A percentile compares a stretch with the other conserved stretches of the same genome.
Conservation (phyloP, 2,797 vertebrate genomes). For the Dallia pectoralis region DNA sequence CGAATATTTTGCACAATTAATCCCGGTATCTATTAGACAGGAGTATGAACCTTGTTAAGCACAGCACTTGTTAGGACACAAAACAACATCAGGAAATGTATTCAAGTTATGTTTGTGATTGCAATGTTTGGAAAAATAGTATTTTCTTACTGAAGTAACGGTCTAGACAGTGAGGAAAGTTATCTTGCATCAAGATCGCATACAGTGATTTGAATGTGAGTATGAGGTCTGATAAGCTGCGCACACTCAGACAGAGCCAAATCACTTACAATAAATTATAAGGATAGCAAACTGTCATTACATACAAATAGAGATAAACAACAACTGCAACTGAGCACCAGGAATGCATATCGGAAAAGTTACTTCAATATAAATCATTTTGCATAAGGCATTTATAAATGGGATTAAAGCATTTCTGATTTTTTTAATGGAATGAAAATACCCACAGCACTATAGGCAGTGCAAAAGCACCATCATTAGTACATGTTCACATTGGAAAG, state of each 20-base stretch:
- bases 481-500: neutral
- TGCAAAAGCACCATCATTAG: neutral
- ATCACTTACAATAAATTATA: neutral
- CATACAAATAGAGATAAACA: neutral
- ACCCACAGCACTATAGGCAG: neutral
- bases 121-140: neutral
- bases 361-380: neutral
- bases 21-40: conserved; percentile 16
- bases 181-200: too few relatives aligned
- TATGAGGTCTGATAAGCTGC: conserved; percentile 4
- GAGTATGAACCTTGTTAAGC: conserved; percentile 49
- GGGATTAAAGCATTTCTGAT: neutral
- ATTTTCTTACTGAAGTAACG: neutral
- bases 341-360: neutral
- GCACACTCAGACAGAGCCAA: neutral
- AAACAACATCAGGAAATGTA: neutral
- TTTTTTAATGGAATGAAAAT: neutral
- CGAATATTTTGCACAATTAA: conserved; percentile 16
- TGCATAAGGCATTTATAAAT: neutral
- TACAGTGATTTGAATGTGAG: conserved; percentile 1
- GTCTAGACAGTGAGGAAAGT: neutral
- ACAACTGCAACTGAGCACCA: too few relatives aligned
- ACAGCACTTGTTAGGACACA: conserved; percentile 11
- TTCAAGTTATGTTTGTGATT: neutral
- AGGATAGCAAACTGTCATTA: neutral